Evolutionary conservation across 2,888 invertebrate species (phyloP).

Genomic region (Rhodophaea formosa): DNA sequence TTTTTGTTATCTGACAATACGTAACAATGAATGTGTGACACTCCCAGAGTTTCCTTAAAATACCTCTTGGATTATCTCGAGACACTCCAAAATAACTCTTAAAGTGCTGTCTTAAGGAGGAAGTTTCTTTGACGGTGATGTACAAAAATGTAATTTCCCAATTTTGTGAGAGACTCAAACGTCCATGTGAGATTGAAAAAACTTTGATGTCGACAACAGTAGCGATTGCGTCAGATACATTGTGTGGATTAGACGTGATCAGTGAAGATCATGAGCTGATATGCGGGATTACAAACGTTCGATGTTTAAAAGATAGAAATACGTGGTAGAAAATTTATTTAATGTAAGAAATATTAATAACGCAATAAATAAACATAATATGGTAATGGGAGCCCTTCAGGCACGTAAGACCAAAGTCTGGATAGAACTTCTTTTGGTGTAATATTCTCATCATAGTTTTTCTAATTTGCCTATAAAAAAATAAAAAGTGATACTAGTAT

Average conservation of each 20-base stretch:
- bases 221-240: slow-evolving; percentile 32
- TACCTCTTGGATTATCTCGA: slow-evolving; percentile 30
- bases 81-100: slow-evolving; percentile 23
- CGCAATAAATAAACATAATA: too few species aligned
- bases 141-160: slow-evolving; percentile 30
- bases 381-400: too few species aligned
- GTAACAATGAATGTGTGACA: slow-evolving; percentile 34
- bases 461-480: too few species aligned
- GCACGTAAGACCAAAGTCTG: too few species aligned
- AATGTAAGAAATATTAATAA: too few species aligned
- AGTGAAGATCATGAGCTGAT: slow-evolving; percentile 17
- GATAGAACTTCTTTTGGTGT: too few species aligned
- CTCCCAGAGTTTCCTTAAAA: slow-evolving; percentile 26
- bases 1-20: slow-evolving; percentile 34
- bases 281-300: neutral
- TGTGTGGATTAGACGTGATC: slow-evolving; percentile 29
- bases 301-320: neutral
- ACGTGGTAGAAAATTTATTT: too few species aligned
- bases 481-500: too few species aligned
- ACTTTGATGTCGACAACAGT: slow-evolving; percentile 35
- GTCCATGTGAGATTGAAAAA: slow-evolving; percentile 38
- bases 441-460: too few species aligned
- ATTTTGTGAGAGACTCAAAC: slow-evolving; percentile 35
- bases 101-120: neutral
- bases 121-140: slow-evolving; percentile 20